Conservation (phyloP, 2,113 vertebrate species). For the Tragelaphus imberbis region DNA sequence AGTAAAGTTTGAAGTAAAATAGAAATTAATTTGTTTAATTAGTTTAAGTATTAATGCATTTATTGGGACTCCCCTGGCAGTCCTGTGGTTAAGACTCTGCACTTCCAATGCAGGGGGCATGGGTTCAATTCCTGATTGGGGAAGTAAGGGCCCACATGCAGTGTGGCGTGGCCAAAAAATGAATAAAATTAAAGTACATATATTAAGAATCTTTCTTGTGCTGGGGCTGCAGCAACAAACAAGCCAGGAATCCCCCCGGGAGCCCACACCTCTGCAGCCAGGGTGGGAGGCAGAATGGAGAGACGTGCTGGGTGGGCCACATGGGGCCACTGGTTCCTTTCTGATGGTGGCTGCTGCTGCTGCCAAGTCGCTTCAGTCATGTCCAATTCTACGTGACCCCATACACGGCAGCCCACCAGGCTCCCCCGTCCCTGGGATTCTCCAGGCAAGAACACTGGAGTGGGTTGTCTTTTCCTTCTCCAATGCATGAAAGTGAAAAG, state of each 20-base stretch:
- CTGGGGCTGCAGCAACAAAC: neutral
- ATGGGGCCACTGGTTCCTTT: neutral
- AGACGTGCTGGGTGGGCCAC: neutral
- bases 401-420: too few species aligned
- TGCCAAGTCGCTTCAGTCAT: too few species aligned
- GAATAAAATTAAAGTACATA: neutral
- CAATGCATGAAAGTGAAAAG: too few species aligned
- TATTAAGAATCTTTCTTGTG: neutral
- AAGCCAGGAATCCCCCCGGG: neutral
- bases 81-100: neutral
- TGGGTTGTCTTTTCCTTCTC: too few species aligned
- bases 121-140: rapidly evolving
- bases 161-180: neutral
- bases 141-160: neutral
- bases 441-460: too few species aligned
- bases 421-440: too few species aligned
- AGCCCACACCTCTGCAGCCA: neutral
- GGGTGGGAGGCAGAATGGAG: neutral
- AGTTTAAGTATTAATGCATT: neutral
- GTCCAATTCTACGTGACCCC: too few species aligned
- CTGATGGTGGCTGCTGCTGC: neutral
- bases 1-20: neutral
- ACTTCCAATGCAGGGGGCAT: neutral
- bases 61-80: neutral
- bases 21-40: neutral